Conservation (phyloP, 2,888 invertebrate species). For the Aricia artaxerxes region DNA sequence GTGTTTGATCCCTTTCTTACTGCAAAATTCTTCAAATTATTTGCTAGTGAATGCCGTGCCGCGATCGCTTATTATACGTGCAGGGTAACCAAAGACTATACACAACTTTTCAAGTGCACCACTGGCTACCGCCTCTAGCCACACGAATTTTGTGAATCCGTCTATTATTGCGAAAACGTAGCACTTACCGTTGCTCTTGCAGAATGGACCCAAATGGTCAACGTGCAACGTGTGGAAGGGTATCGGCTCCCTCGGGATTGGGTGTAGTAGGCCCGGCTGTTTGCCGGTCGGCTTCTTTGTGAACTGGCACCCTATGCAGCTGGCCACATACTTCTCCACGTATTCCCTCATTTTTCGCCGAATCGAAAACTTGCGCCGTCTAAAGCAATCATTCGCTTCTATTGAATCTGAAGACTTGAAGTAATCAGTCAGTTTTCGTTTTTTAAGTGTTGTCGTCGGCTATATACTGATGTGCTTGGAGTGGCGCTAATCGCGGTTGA, state of each 20-base stretch:
- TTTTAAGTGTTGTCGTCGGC: too few species aligned
- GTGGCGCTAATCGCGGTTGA: too few species aligned
- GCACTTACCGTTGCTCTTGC: not conserved
- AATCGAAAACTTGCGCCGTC: not conserved
- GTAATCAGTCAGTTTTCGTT: too few species aligned
- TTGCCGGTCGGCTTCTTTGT: not conserved
- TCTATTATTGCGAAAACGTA: not conserved
- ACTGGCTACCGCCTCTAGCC: not conserved
- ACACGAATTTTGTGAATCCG: not conserved
- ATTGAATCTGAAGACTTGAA: too few species aligned
- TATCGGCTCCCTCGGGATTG: not conserved
- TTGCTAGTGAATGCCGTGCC: not conserved
- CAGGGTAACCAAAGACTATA: not conserved
- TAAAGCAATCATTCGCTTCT: too few species aligned
- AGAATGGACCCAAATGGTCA: not conserved
- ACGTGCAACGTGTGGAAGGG: not conserved
- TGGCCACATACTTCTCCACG: not conserved
- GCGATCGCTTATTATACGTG: slow-evolving; percentile 7
- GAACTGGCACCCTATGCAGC: not conserved
- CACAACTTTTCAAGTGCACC: not conserved
- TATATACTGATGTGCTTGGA: too few species aligned
- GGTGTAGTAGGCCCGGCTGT: not conserved
- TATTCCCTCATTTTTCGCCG: not conserved
- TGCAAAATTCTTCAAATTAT: not conserved
- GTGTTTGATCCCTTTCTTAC: not conserved